phyloP scores from a whole-genome alignment of 2,797 vertebrate genomes.

The Acanthopagrus latus region DNA sequence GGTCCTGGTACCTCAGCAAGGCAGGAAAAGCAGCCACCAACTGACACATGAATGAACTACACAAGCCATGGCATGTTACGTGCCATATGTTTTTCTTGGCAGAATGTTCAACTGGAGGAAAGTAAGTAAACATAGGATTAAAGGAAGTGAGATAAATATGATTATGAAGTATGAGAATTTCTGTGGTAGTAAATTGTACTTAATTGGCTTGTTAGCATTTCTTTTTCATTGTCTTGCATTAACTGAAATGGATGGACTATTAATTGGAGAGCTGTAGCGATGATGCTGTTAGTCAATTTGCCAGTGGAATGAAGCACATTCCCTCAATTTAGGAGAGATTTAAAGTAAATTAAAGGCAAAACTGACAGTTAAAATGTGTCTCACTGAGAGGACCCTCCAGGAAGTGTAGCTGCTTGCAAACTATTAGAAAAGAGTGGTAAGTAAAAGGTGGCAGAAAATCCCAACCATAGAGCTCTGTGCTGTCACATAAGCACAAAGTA shows the following conservation, averaged over 20 bases:
- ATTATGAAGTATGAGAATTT: slow-evolving; percentile 17
- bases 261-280: not conserved
- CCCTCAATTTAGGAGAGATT: not conserved
- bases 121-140: slow-evolving; percentile 3
- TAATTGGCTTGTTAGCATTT: not conserved
- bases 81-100: slow-evolving; percentile 47
- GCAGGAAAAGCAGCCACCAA: slow-evolving; percentile 49
- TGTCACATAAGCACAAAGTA: not conserved
- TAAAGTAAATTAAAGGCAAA: slow-evolving; percentile 9
- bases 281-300: not conserved
- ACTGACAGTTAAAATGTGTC: not conserved
- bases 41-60: slow-evolving; percentile 34
- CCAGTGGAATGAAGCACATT: not conserved
- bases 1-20: slow-evolving; percentile 6
- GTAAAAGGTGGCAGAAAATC: not conserved
- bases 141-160: slow-evolving; percentile 7
- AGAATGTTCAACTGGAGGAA: slow-evolving; percentile 1
- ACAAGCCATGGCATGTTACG: slow-evolving; percentile 35
- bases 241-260: not conserved
- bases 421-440: not conserved
- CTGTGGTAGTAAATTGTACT: not conserved
- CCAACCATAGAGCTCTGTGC: not conserved
- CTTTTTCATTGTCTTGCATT: not conserved
- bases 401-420: not conserved
- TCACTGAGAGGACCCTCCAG: not conserved